phyloP scores from a whole-genome alignment of 92 coral and sea anemone genomes.

The Parazoanthus swiftii region DNA sequence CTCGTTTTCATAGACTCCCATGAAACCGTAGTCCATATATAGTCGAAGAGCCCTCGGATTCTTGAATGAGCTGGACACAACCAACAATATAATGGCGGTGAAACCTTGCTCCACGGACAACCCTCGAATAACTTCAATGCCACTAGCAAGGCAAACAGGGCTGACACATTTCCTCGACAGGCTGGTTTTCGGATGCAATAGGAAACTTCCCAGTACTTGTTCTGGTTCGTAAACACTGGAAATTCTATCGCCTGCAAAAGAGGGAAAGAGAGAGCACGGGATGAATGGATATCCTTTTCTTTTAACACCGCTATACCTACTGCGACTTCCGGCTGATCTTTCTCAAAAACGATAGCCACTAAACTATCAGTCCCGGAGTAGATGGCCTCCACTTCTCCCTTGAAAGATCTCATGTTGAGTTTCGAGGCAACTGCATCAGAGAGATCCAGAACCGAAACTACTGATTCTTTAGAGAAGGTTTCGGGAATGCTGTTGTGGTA shows the following conservation, averaged over 20 bases:
- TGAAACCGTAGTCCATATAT: conserved; percentile 3
- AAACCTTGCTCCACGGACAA: not conserved
- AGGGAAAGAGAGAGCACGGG: not conserved
- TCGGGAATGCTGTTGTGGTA: not conserved
- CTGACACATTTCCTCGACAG: not conserved
- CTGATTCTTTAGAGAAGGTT: not conserved
- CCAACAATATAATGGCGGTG: conserved; percentile 20
- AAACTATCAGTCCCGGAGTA: not conserved
- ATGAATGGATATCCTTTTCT: not conserved
- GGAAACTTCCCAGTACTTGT: conserved; percentile 14
- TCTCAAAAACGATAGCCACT: not conserved
- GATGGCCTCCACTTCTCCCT: too few species aligned
- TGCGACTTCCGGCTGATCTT: not conserved
- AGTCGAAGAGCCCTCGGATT: conserved; percentile 20
- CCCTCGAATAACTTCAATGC: conserved; percentile 4
- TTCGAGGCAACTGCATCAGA: not conserved
- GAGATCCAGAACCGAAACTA: conserved; percentile 11
- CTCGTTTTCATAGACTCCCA: not conserved
- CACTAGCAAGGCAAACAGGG: not conserved
- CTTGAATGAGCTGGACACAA: conserved; percentile 14
- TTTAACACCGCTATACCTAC: conserved; percentile 3
- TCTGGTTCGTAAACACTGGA: not conserved
- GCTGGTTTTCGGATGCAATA: conserved; percentile 2
- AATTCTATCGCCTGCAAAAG: not conserved
- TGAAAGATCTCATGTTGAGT: not conserved